phyloP scores from a whole-genome alignment of 2,888 invertebrate genomes.

The Neoascia interrupta region DNA sequence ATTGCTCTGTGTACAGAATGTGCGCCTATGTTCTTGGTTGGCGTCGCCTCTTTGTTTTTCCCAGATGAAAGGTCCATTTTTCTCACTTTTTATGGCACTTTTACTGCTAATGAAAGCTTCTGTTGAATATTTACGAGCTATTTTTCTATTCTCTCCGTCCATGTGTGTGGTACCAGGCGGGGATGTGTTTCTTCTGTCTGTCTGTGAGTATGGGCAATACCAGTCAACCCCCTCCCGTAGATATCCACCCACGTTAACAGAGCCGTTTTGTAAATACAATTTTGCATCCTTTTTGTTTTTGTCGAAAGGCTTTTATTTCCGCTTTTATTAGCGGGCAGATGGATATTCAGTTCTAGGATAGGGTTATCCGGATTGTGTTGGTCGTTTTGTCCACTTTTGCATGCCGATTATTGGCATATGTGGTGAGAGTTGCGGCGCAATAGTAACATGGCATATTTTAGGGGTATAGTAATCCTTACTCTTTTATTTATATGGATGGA shows the following conservation, averaged over 20 bases:
- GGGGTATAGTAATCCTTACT: too few relatives aligned
- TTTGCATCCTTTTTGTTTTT: conserved; percentile 33
- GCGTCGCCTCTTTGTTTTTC: conserved; percentile 27
- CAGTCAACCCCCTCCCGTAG: neutral
- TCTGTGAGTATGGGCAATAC: neutral
- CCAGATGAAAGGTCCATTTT: conserved; percentile 63
- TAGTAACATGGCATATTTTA: too few relatives aligned
- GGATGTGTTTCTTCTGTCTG: neutral
- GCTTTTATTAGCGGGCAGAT: conserved; percentile 47
- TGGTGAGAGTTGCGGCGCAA: conserved; percentile 18
- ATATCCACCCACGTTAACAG: neutral
- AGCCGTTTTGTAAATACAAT: conserved; percentile 50
- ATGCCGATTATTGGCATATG: conserved; percentile 51
- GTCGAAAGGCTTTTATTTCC: conserved; percentile 42
- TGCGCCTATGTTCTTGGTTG: conserved; percentile 31
- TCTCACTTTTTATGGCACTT: conserved; percentile 65
- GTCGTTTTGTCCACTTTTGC: conserved; percentile 28
- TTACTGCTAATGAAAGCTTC: conserved; percentile 67
- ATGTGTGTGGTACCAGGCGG: neutral
- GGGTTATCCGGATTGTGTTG: conserved; percentile 17
- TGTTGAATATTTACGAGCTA: conserved; percentile 64
- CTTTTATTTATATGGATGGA: too few relatives aligned
- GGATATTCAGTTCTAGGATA: conserved; percentile 15
- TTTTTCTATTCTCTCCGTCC: conserved; percentile 44
- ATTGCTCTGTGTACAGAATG: conserved; percentile 9